Conservation (phyloP, 1,140 invertebrate species). For the Sitobion miscanthi region DNA sequence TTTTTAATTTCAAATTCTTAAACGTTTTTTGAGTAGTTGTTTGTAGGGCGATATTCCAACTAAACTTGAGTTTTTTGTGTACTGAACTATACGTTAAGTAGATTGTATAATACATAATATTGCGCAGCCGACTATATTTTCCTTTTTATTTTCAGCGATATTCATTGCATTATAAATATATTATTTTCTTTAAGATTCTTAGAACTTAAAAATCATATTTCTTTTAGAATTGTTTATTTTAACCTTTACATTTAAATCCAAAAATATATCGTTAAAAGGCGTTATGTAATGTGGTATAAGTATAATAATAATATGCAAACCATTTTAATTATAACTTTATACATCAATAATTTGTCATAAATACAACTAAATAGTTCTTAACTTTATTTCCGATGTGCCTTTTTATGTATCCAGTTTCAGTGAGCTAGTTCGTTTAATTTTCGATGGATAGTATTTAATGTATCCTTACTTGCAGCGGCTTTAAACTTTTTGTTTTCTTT, state of each 20-base stretch:
- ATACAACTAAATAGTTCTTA: not conserved
- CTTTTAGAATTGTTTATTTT: not conserved
- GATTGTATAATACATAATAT: too few relatives aligned
- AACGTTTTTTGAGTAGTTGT: too few relatives aligned
- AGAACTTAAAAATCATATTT: not conserved
- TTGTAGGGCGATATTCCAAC: too few relatives aligned
- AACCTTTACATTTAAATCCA: not conserved
- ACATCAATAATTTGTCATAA: not conserved
- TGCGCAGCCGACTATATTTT: too few relatives aligned
- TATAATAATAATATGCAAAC: not conserved
- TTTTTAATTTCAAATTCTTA: too few relatives aligned
- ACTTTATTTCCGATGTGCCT: not conserved
- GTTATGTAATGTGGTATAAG: not conserved
- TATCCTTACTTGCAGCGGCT: not conserved
- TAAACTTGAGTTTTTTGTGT: too few relatives aligned
- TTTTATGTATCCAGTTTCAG: not conserved
- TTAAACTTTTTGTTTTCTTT: constrained; percentile 19
- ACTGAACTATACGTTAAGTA: too few relatives aligned
- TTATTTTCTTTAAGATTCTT: not conserved
- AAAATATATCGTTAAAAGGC: not conserved
- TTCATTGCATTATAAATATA: too few relatives aligned
- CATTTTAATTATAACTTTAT: not conserved
- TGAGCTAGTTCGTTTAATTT: not conserved
- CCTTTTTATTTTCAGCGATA: too few relatives aligned
- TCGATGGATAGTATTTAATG: not conserved